phyloP scores from a whole-genome alignment of 2,888 invertebrate genomes.

The Hypselothyrea guttata region DNA sequence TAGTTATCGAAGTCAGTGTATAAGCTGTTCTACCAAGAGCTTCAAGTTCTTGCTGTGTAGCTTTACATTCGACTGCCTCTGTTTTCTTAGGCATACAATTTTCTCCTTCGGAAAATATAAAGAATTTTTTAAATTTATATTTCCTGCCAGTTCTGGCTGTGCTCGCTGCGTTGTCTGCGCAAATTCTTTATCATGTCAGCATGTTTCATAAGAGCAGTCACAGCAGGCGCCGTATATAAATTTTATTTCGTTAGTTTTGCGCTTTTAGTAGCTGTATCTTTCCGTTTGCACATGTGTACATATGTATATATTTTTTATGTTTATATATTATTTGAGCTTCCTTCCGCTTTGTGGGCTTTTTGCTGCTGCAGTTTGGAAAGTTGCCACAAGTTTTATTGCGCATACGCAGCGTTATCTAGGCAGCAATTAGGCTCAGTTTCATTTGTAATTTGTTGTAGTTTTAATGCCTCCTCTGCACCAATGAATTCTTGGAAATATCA shows the following conservation, averaged over 20 bases:
- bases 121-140: slow-evolving; percentile 20
- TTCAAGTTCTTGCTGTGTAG: background rate
- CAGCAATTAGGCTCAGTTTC: slow-evolving; percentile 28
- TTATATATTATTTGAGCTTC: background rate
- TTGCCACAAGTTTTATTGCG: slow-evolving; percentile 49
- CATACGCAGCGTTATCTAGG: slow-evolving; percentile 46
- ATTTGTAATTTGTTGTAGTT: slow-evolving; percentile 1
- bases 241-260: slow-evolving; percentile 64
- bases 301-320: slow-evolving; percentile 8
- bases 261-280: slow-evolving; percentile 6
- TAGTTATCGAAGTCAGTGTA: no score
- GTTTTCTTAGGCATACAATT: background rate
- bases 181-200: slow-evolving; percentile 22
- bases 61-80: slow-evolving; percentile 6
- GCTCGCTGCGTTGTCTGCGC: slow-evolving; percentile 1
- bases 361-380: slow-evolving; percentile 9
- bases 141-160: slow-evolving; percentile 2
- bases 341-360: background rate
- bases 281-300: slow-evolving; percentile 16
- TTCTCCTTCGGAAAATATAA: slow-evolving; percentile 8
- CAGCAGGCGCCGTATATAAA: slow-evolving; percentile 39
- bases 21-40: background rate
- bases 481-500: background rate
- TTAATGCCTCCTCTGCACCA: background rate
- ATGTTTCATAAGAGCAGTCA: slow-evolving; percentile 7